Evolutionary conservation across 1,140 invertebrate genomes (phyloP).

Genomic region (Caenorhabditis tropicalis): DNA sequence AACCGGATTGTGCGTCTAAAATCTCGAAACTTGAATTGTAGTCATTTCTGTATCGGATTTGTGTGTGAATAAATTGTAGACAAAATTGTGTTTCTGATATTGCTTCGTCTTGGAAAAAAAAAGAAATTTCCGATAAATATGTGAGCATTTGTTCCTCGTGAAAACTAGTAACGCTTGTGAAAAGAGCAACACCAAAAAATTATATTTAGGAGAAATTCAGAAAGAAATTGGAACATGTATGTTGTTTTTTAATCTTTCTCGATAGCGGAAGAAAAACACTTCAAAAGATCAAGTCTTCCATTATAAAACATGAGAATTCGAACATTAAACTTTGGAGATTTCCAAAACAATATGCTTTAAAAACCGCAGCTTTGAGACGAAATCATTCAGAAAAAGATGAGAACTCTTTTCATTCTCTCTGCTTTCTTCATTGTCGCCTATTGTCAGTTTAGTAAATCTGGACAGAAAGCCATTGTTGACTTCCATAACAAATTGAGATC

Average conservation of each 20-base stretch:
- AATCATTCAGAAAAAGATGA: not conserved
- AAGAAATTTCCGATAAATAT: no score
- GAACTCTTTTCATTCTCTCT: not conserved
- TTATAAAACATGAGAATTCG: not conserved
- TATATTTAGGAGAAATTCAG: no score
- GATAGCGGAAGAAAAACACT: no score
- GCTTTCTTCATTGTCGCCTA: not conserved
- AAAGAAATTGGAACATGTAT: no score
- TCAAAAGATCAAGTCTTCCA: not conserved
- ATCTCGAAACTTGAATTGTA: not conserved
- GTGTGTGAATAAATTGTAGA: not conserved
- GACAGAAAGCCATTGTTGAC: not conserved
- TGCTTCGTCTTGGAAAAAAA: no score
- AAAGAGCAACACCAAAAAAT: no score
- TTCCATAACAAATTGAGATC: conserved; percentile 36
- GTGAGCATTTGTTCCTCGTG: no score
- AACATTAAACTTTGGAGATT: not conserved
- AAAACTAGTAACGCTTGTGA: no score
- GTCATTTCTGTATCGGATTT: not conserved
- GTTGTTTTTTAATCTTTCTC: no score
- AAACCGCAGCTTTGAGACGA: not conserved
- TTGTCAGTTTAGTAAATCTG: not conserved
- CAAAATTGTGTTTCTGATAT: not conserved
- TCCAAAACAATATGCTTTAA: not conserved
- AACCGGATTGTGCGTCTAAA: not conserved